Evolutionary conservation across 2,888 invertebrate genomes (phyloP).

Genomic region (Melanchra persicariae): DNA sequence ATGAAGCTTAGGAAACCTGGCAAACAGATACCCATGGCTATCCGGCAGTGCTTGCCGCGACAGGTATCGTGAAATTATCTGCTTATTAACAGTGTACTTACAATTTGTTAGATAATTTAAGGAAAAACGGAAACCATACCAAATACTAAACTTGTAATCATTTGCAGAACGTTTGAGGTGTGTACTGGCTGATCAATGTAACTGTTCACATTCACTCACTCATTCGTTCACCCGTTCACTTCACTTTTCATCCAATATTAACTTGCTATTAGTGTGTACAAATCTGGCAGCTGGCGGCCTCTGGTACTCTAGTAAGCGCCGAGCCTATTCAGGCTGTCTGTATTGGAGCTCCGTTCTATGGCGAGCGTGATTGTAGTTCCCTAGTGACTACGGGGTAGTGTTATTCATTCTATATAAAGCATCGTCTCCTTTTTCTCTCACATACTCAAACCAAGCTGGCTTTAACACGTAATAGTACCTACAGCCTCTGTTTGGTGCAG

Average conservation of each 20-base stretch:
- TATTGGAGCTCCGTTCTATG: not conserved
- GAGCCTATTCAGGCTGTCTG: not conserved
- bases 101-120: too few relatives aligned
- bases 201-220: not conserved
- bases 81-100: not conserved
- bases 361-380: too few relatives aligned
- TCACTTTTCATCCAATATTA: not conserved
- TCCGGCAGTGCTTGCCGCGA: conserved; percentile 81
- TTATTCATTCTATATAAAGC: too few relatives aligned
- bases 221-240: not conserved
- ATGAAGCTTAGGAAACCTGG: conserved; percentile 91
- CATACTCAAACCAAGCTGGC: too few relatives aligned
- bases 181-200: not conserved
- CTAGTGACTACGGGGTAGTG: too few relatives aligned
- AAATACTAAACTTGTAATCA: not conserved
- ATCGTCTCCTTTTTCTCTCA: too few relatives aligned
- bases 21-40: conserved; percentile 87
- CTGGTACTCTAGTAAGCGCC: too few relatives aligned
- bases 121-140: too few relatives aligned
- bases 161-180: not conserved
- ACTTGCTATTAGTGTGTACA: too few relatives aligned
- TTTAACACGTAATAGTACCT: too few relatives aligned
- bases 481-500: too few relatives aligned
- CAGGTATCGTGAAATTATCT: conserved; percentile 71
- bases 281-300: not conserved